Evolutionary conservation across 2,888 invertebrate species (phyloP), one percentile per base, ranked within the genome.

Genomic region (Lingula anatina): DNA sequence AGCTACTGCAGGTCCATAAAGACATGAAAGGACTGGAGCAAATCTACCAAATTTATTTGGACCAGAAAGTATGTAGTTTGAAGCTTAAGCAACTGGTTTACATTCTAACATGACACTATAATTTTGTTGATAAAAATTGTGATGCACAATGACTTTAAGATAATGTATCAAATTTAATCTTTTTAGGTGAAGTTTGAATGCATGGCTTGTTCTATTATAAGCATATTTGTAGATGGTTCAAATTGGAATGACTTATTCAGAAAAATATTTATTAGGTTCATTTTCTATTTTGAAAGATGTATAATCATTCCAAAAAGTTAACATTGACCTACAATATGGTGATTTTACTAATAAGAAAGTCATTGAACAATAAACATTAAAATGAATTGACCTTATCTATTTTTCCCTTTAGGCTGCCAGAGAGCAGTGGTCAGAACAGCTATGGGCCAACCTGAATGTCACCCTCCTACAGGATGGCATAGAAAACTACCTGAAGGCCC

Each of bases 361-460:
- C 2, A 51, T 41, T 45, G 4, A 15, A 28, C n/a, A 25, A 45
- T 20, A 73, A 43, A 73, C 76, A 69, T 84, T 92, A 82, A 86
- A 87, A 49, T 62, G 79, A 60, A 75, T 93, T 23, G 93, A 87
- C 71, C 84, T 85, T 66, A 81, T 93, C 24, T 92, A 88, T 69
- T 85, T 84, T 58, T 82, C 85, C 1, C 90, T 91, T 73, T 87
- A 86, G 71, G 81, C 81, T 55, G 86, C 87, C 0, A 80, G 90
- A 38, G 88, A 90, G 57, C 65, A 81, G 4, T 93, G 93, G 93
- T 85, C 89, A 0, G 87, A 86, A 75, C 91, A 90, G 0, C 74
- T 92, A 12, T 94, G 94, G 94, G 84, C 82, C 5, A 86, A 94
- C 75, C 79, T 94, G 44, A 88, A 92, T 76, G 87, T 93, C 1